These are phyloP conservation scores for Belgica antarctica DNA, from an alignment of 2,888 invertebrate genomes.

Conservation along the genomic window DNA sequence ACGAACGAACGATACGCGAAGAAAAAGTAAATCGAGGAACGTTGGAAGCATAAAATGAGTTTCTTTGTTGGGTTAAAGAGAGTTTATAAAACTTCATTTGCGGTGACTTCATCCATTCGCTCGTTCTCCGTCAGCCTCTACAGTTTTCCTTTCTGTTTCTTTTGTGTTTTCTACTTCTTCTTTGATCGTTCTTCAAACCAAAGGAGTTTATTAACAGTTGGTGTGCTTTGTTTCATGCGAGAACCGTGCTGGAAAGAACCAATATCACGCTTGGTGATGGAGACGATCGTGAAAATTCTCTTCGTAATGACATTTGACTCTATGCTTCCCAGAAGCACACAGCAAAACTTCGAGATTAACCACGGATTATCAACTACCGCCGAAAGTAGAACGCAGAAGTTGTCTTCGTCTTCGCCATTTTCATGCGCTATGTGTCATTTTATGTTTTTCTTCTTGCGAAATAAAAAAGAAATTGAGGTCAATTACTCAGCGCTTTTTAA, in stretches of 20 bases:
- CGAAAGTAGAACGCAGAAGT: slow-evolving; percentile 3
- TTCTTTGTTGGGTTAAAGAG: slow-evolving; percentile 29
- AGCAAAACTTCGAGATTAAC: background rate
- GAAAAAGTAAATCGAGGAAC: slow-evolving; percentile 12
- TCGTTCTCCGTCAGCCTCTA: slow-evolving; percentile 4
- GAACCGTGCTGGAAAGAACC: background rate
- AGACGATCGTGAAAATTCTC: background rate
- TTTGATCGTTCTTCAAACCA: no score
- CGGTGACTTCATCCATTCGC: slow-evolving; percentile 28
- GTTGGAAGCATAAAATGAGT: slow-evolving; percentile 34
- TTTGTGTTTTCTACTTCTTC: slow-evolving; percentile 1
- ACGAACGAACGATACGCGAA: slow-evolving; percentile 17
- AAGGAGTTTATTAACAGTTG: slow-evolving; percentile 21
- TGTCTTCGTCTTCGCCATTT: background rate
- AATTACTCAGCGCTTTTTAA: slow-evolving; percentile 12
- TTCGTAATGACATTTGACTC: background rate
- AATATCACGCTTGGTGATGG: background rate
- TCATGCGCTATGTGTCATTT: slow-evolving; percentile 20
- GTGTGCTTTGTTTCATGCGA: background rate
- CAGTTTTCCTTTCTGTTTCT: slow-evolving; percentile 8
- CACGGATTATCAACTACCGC: background rate
- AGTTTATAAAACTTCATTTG: slow-evolving; percentile 9
- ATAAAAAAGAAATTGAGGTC: slow-evolving; percentile 34
- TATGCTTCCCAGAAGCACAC: background rate
- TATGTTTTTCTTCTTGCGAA: no score